phyloP scores from a whole-genome alignment of 1,140 invertebrate genomes.

The Sycophaga agraensis region DNA sequence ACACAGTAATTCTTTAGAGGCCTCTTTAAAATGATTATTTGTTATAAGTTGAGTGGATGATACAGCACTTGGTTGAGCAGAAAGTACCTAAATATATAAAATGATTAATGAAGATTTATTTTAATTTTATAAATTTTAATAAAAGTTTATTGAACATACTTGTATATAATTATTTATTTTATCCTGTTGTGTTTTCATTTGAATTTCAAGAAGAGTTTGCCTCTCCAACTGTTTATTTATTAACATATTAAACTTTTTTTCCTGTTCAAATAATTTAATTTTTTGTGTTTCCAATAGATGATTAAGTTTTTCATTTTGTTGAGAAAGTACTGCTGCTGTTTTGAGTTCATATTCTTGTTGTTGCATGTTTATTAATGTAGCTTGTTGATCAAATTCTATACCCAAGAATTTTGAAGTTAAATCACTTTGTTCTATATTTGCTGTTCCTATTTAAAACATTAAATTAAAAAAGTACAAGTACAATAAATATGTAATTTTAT shows the following conservation, averaged over 20 bases:
- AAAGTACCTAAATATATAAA: constrained; percentile 34
- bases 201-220: constrained; percentile 44
- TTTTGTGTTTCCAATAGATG: constrained; percentile 40
- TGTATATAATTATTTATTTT: constrained; percentile 47
- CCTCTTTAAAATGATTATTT: constrained; percentile 28
- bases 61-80: constrained; percentile 38
- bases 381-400: constrained; percentile 43
- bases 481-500: neutral
- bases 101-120: neutral
- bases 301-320: constrained; percentile 44
- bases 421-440: constrained; percentile 1
- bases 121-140: constrained; percentile 18
- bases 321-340: constrained; percentile 41
- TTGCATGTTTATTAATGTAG: constrained; percentile 44
- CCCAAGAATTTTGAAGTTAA: constrained; percentile 32
- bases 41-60: constrained; percentile 13
- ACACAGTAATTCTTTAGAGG: constrained; percentile 14
- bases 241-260: constrained; percentile 46
- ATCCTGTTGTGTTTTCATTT: constrained; percentile 50
- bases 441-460: constrained; percentile 3
- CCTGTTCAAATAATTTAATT: constrained; percentile 39
- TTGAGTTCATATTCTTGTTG: constrained; percentile 46
- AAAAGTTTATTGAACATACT: constrained; percentile 26
- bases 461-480: neutral
- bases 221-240: constrained; percentile 45